phyloP scores from a whole-genome alignment of 2,888 invertebrate genomes.

The Drosophila histrio region DNA sequence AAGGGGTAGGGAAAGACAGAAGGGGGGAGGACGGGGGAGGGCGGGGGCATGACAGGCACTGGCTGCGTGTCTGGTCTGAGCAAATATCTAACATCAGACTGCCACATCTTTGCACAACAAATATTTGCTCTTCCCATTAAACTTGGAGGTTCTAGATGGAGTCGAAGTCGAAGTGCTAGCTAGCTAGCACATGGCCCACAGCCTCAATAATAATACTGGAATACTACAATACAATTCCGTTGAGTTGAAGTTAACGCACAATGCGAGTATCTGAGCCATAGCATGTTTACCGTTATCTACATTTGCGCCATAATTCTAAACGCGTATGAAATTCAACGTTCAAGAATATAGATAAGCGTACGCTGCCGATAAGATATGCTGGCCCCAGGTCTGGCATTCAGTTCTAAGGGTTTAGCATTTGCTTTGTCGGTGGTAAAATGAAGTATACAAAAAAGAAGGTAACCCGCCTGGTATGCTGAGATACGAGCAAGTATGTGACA shows the following conservation, averaged over 20 bases:
- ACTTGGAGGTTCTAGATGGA: not conserved
- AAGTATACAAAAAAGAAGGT: not conserved
- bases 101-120: constrained; percentile 63
- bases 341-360: constrained; percentile 57
- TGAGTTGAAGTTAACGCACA: not conserved
- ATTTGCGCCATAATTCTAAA: constrained; percentile 63
- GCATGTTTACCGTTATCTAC: constrained; percentile 56
- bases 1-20: no score
- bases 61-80: constrained; percentile 54
- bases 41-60: not conserved
- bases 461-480: constrained; percentile 34
- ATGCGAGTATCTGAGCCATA: not conserved
- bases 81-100: constrained; percentile 60
- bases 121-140: constrained; percentile 45
- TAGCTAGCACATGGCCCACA: constrained; percentile 19
- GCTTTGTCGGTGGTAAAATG: constrained; percentile 7
- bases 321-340: constrained; percentile 62
- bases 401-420: not conserved
- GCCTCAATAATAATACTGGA: constrained; percentile 1
- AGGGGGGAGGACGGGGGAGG: not conserved
- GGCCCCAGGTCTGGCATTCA: not conserved
- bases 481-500: constrained; percentile 6
- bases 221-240: not conserved
- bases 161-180: no score
- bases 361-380: constrained; percentile 55